Conservation (phyloP, 2,797 vertebrate species). For the Esox masquinongy region DNA sequence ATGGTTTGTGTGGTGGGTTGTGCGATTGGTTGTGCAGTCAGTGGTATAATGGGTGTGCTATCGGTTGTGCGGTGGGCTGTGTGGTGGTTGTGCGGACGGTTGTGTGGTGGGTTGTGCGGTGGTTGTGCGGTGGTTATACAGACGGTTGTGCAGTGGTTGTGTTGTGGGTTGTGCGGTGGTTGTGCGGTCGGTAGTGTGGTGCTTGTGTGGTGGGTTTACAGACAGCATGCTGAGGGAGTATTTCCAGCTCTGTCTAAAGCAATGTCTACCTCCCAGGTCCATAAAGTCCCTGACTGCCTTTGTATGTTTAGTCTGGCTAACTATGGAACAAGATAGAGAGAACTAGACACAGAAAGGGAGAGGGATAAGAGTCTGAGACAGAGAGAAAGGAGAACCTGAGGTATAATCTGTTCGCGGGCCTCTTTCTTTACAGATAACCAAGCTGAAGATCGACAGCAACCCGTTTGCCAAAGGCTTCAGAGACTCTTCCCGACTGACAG, state of each 20-base stretch:
- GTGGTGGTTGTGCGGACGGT: no score
- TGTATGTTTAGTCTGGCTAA: conserved; percentile 36
- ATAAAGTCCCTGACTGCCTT: neutral
- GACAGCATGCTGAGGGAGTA: neutral
- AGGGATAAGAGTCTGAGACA: conserved; percentile 11
- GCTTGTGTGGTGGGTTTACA: neutral
- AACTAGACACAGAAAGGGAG: conserved; percentile 2
- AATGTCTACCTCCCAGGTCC: neutral
- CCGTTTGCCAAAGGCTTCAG: conserved; percentile 99
- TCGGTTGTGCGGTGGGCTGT: no score
- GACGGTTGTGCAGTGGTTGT: neutral
- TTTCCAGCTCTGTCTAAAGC: neutral
- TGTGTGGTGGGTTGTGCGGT: no score
- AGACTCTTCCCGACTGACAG: conserved; percentile 96
- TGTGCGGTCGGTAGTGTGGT: neutral
- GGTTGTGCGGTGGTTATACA: neutral
- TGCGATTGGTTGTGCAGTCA: no score
- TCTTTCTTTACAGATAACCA: conserved; percentile 87
- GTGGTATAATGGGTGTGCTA: neutral
- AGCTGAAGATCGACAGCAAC: conserved; percentile 99
- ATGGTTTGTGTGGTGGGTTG: neutral
- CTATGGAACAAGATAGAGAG: conserved; percentile 9
- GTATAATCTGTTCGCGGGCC: conserved; percentile 3
- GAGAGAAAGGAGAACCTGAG: neutral
- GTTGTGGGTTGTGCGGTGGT: neutral